These are phyloP conservation scores for Papilio helenus DNA, from an alignment of 1,140 invertebrate species.

Conservation along the genomic window DNA sequence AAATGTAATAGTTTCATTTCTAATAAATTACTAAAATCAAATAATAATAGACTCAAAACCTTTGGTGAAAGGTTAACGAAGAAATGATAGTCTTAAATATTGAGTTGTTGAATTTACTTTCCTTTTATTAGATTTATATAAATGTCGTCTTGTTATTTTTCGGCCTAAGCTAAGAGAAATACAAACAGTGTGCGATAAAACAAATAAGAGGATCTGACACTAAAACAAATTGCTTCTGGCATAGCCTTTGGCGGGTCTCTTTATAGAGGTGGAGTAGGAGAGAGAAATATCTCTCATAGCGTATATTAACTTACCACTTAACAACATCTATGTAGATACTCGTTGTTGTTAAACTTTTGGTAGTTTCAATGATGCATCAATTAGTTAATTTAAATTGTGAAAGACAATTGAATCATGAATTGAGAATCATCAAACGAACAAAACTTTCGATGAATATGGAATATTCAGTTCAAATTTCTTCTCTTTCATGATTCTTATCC, in stretches of 20 bases:
- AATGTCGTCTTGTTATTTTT: conserved; percentile 4
- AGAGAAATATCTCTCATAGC: background rate
- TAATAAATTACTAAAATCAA: too few species aligned
- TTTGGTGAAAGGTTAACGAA: background rate
- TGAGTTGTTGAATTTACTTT: conserved; percentile 1
- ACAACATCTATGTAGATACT: background rate
- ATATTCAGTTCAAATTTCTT: too few species aligned
- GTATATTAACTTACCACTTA: background rate
- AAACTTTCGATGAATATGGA: too few species aligned
- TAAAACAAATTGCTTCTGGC: conserved; percentile 32
- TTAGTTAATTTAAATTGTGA: too few species aligned
- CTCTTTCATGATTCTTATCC: too few species aligned
- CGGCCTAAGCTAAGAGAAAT: conserved; percentile 3
- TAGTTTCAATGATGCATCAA: background rate
- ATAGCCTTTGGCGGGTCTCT: background rate
- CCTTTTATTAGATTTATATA: conserved; percentile 11
- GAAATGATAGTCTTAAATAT: background rate
- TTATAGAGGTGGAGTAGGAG: background rate
- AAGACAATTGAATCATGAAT: too few species aligned
- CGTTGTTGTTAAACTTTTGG: background rate
- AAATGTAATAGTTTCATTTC: too few species aligned
- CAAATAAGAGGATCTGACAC: conserved; percentile 24
- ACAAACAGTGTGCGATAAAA: conserved; percentile 9
- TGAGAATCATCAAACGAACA: too few species aligned
- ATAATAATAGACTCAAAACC: background rate